Percentiles rank a stretch among this genome's conserved stretches.
These are phyloP conservation scores for Melopsittacus undulatus DNA, from an alignment of 2,797 vertebrate species.

Conservation along the genomic window DNA sequence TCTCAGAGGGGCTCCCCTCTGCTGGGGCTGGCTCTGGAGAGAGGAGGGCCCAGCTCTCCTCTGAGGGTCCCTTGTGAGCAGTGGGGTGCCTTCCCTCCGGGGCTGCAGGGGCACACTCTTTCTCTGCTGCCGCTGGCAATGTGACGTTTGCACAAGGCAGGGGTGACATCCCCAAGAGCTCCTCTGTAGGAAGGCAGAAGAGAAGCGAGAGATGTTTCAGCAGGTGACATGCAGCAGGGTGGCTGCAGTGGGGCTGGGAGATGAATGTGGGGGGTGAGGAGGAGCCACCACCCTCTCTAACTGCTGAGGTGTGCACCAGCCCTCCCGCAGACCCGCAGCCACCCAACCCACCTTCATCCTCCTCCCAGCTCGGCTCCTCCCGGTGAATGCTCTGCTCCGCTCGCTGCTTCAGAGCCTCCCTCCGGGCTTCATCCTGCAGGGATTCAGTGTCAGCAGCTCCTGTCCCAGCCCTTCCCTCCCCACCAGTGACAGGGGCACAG, in stretches of 20 bases:
- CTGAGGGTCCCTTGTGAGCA: conserved; percentile 44
- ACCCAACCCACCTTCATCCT: conserved; percentile 80
- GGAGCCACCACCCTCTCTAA: not conserved
- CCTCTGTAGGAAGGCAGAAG: conserved; percentile 79
- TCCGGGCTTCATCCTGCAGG: conserved; percentile 89
- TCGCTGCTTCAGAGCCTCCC: conserved; percentile 92
- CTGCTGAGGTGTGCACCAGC: not conserved
- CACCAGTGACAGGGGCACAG: not conserved
- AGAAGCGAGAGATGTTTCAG: conserved; percentile 4
- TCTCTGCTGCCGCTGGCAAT: conserved; percentile 68
- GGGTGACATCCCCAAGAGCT: conserved; percentile 82
- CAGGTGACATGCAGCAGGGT: not conserved
- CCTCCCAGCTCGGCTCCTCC: conserved; percentile 93
- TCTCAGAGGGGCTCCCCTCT: conserved; percentile 84
- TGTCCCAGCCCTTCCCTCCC: accelerated
- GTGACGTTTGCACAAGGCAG: conserved; percentile 75
- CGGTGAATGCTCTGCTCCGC: conserved; percentile 88
- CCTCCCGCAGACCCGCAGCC: not conserved
- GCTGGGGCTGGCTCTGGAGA: conserved; percentile 18
- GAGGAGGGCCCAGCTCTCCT: conserved; percentile 65
- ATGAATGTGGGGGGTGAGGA: not conserved
- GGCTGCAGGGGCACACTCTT: not conserved
- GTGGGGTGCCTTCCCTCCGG: conserved; percentile 31
- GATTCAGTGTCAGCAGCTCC: not conserved
- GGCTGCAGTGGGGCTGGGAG: not conserved